phyloP scores from a whole-genome alignment of 2,113 vertebrate genomes.

The Climacteris rufus region DNA sequence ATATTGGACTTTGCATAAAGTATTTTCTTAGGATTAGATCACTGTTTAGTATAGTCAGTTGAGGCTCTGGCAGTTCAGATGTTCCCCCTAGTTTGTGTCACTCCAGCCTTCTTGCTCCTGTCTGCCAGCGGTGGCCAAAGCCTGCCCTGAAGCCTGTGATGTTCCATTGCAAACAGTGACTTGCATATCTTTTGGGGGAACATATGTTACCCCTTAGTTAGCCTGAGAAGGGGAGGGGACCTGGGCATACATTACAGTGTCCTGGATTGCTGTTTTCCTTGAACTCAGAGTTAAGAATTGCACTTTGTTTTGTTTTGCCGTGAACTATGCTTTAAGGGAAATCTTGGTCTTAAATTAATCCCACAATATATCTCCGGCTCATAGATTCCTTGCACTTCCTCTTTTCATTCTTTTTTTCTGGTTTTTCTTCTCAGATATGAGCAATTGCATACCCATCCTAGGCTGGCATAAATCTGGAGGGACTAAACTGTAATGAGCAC shows the following conservation, averaged over 20 bases:
- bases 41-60: background rate
- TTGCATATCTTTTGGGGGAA: background rate
- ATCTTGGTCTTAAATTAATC: background rate
- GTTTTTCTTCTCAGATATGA: background rate
- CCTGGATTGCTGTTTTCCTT: background rate
- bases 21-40: background rate
- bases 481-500: background rate
- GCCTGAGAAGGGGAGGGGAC: background rate
- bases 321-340: background rate
- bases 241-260: background rate
- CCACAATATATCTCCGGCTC: background rate
- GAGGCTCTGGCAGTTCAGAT: background rate
- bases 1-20: background rate
- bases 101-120: background rate
- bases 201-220: fast-evolving
- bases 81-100: background rate
- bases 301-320: background rate
- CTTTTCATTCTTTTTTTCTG: background rate
- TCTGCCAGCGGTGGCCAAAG: background rate
- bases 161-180: background rate
- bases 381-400: background rate
- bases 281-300: background rate
- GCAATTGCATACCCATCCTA: background rate
- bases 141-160: background rate
- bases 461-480: background rate